These are phyloP conservation scores for Leucophenga maculata DNA, from an alignment of 2,888 invertebrate genomes.

Conservation along the genomic window DNA sequence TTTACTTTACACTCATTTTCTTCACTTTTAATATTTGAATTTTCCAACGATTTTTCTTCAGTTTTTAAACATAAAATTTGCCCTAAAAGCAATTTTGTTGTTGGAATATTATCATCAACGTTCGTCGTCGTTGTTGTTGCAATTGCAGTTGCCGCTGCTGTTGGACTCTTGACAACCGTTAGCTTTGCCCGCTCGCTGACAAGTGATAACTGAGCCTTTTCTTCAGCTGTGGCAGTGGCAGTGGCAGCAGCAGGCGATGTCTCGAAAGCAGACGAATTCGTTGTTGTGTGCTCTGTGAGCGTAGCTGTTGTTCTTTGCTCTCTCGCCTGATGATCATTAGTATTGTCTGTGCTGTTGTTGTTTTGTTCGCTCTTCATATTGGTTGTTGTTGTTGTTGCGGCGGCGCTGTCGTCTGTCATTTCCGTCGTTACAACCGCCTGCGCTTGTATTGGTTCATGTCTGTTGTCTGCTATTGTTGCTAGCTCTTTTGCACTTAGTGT, in stretches of 20 bases:
- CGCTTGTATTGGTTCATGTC: slow-evolving; percentile 21
- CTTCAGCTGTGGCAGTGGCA: too few relatives aligned
- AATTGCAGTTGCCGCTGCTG: slow-evolving; percentile 31
- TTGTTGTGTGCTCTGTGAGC: too few relatives aligned
- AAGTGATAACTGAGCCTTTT: slow-evolving; percentile 67
- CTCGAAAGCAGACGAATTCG: slow-evolving; percentile 62
- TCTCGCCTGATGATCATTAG: slow-evolving; percentile 35
- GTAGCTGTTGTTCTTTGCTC: slow-evolving; percentile 3
- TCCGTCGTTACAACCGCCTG: not conserved
- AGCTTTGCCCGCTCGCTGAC: slow-evolving; percentile 69
- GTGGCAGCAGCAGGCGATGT: slow-evolving; percentile 50
- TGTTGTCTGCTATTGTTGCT: not conserved
- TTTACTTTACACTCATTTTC: slow-evolving; percentile 31
- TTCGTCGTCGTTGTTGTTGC: slow-evolving; percentile 36
- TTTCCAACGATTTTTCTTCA: slow-evolving; percentile 33
- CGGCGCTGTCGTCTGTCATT: not conserved
- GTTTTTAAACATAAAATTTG: slow-evolving; percentile 19
- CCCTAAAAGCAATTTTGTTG: slow-evolving; percentile 35
- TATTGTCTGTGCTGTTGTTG: not conserved
- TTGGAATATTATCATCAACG: slow-evolving; percentile 27
- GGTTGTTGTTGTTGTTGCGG: not conserved
- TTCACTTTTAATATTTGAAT: slow-evolving; percentile 27
- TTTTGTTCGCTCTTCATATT: not conserved
- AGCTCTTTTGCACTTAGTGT: not conserved
- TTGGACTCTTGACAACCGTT: slow-evolving; percentile 53